Evolutionary conservation across 2,113 vertebrate genomes (phyloP).

Genomic region (Bos taurus): DNA sequence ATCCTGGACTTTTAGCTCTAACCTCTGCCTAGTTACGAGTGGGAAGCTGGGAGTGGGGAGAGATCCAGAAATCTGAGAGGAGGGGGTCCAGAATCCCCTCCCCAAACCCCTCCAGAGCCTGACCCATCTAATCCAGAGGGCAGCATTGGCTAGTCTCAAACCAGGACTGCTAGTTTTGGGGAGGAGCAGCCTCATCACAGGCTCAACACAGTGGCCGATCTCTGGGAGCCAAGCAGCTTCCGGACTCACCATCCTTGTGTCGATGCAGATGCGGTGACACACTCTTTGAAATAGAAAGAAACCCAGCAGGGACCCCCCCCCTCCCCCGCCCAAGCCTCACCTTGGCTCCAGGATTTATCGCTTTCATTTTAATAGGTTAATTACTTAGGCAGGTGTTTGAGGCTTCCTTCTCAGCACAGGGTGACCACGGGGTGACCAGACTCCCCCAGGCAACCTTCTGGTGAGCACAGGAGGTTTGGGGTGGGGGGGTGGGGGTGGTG

Average conservation of each 20-base stretch:
- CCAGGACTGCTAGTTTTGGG: slow-evolving; percentile 7
- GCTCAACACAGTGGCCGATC: slow-evolving; percentile 23
- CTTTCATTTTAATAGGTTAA: slow-evolving; percentile 70
- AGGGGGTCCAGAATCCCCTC: neutral
- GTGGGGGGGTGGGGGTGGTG: neutral
- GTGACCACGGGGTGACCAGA: accelerated
- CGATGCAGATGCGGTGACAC: slow-evolving; percentile 51
- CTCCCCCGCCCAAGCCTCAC: slow-evolving; percentile 27
- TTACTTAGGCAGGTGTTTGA: slow-evolving; percentile 69
- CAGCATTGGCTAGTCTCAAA: slow-evolving; percentile 11
- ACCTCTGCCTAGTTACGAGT: neutral
- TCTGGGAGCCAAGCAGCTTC: slow-evolving; percentile 47
- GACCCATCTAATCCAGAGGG: slow-evolving; percentile 43
- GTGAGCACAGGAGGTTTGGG: neutral
- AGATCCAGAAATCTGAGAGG: neutral
- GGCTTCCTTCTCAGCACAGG: slow-evolving; percentile 53
- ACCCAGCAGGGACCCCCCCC: neutral
- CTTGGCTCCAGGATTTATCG: slow-evolving; percentile 47
- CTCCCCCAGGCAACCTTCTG: neutral
- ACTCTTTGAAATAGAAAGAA: slow-evolving; percentile 74
- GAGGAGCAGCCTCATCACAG: slow-evolving; percentile 54
- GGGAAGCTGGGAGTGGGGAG: neutral
- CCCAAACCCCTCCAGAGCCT: neutral
- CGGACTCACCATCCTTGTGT: slow-evolving; percentile 63
- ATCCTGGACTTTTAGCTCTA: neutral